Base-by-base conservation (phyloP, 2,113 vertebrate species). In the Mobula hypostoma region DNA sequence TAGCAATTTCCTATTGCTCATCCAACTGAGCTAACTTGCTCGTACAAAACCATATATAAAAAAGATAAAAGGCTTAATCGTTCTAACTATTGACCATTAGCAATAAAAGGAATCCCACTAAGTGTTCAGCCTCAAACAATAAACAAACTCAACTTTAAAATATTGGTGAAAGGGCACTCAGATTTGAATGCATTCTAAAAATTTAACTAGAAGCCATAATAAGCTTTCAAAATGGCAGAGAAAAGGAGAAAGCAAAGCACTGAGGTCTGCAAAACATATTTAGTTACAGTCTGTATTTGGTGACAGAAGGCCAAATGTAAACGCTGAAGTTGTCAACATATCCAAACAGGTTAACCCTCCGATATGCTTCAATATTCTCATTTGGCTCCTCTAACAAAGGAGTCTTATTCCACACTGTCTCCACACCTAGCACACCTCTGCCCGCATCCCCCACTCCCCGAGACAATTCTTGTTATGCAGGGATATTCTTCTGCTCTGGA, bases 241-340 rank as follows among this genome's bases (percentile, higher is more conserved):
- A 48, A 48, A 82, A 82, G 79, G 79, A 48, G 36, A 82, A 36
- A 82, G 36, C 36, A 82, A 82, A 40, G 5, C 79, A 82, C 21
- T 32, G 32, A 80, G 36, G 78, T 15, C 32, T 24, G 79, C 32
- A 48, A 82, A 88, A 58, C 63, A 63, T 88, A 63, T 12, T 88
- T 61, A 88, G 12, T 63, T 61, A 63, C 85, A 27, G 17, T n/a
- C 19, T 63, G 6, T 14, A n/a, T 63, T 17, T 63, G 63, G 63
- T 88, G 61, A n/a, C 58, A 63, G 85, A 63, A 88, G 85, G 61
- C 7, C 61, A 56, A 88, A 88, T 63, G n/a, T 88, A 58, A 88
- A 88, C 27, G 63, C 3, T 88, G 27, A 61, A 14, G 27, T 27
- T 88, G 85, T 88, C 85, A 88, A 88, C 61, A 63, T 58, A 88